Percentiles rank a stretch among this genome's conserved stretches.
These are phyloP conservation scores for Incurvaria masculella DNA, from an alignment of 2,888 invertebrate genomes.

Conservation along the genomic window DNA sequence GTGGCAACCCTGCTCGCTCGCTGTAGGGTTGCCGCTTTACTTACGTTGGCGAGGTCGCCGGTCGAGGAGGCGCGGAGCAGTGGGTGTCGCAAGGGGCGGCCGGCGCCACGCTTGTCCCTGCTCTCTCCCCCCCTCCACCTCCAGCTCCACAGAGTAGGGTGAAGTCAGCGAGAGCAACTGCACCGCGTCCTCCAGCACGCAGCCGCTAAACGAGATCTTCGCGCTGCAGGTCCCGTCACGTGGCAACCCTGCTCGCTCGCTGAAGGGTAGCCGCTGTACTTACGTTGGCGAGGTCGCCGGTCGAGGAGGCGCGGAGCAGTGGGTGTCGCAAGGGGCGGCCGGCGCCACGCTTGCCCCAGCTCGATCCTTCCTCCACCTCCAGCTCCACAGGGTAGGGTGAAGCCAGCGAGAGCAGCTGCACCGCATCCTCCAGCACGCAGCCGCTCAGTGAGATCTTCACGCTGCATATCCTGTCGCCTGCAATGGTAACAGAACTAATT, in stretches of 20 bases:
- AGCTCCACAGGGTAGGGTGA: conserved; percentile 86
- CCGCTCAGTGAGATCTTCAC: conserved; percentile 85
- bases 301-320: conserved; percentile 71
- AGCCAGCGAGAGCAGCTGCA: conserved; percentile 85
- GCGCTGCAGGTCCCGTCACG: conserved; percentile 86
- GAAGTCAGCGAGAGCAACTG: conserved; percentile 88
- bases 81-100: conserved; percentile 67
- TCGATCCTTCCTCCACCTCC: conserved; percentile 58
- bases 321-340: conserved; percentile 68
- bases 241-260: no score
- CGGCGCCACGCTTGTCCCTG: conserved; percentile 30
- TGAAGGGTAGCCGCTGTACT: conserved; percentile 18
- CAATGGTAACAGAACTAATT: conserved; percentile 17
- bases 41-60: conserved; percentile 68
- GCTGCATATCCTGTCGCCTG: conserved; percentile 85
- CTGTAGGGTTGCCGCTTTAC: conserved; percentile 22
- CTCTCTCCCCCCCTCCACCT: conserved; percentile 50
- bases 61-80: conserved; percentile 73
- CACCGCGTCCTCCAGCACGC: conserved; percentile 87
- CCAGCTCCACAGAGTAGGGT: conserved; percentile 82
- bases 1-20: no score
- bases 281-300: conserved; percentile 70
- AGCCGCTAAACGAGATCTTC: conserved; percentile 82
- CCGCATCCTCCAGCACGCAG: conserved; percentile 87
- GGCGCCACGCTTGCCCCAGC: conserved; percentile 9